Percentiles rank a stretch among this genome's conserved stretches.
These are phyloP conservation scores for Falco berigora DNA, from an alignment of 2,797 vertebrate genomes.

Conservation along the genomic window DNA sequence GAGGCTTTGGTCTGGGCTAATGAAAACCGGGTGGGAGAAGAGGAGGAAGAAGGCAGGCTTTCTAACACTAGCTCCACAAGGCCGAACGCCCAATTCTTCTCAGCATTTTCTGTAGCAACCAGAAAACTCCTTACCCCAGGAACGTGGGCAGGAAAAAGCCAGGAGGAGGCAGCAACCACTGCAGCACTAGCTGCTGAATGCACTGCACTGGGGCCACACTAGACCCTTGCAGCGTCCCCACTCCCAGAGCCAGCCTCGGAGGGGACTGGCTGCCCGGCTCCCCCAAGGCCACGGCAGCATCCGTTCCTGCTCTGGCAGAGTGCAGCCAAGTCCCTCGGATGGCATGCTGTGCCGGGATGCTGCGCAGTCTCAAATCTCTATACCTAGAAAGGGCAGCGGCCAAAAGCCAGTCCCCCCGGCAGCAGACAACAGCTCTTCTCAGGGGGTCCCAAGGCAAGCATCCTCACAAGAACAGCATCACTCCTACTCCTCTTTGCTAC, in stretches of 20 bases:
- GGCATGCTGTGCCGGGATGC: not conserved
- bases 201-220: not conserved
- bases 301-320: not conserved
- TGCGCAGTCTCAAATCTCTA: not conserved
- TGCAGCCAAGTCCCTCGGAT: fast-evolving
- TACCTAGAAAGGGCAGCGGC: not conserved
- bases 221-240: not conserved
- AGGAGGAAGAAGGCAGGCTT: not conserved
- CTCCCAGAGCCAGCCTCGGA: slow-evolving; percentile 20
- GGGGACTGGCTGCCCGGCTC: not conserved
- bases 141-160: not conserved
- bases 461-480: not conserved
- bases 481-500: not conserved
- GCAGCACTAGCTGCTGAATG: not conserved
- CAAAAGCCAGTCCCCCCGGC: not conserved
- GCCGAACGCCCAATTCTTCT: not conserved
- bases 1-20: slow-evolving; percentile 4
- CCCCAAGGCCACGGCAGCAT: not conserved
- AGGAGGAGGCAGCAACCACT: not conserved
- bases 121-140: not conserved
- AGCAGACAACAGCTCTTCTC: not conserved
- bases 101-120: not conserved
- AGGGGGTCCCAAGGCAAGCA: not conserved
- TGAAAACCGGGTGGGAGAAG: not conserved
- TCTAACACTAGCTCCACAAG: not conserved